Evolutionary conservation across 2,797 vertebrate species (phyloP).

Genomic region (Falco biarmicus): DNA sequence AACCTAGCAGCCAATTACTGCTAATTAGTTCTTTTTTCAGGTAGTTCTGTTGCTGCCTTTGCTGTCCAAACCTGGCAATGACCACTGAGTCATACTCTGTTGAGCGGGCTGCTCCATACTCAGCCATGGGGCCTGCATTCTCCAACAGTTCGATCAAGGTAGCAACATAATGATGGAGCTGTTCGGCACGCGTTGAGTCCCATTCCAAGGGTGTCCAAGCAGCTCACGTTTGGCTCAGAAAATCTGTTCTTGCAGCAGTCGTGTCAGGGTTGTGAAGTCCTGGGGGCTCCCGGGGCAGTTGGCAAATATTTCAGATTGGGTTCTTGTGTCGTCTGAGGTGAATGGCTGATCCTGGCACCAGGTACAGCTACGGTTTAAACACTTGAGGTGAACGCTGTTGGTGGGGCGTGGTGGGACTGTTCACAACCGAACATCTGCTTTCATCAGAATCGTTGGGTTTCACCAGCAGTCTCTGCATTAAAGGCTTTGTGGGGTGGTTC

Average conservation of each 20-base stretch:
- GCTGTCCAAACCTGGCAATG: background rate
- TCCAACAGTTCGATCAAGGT: background rate
- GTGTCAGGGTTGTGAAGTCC: rapidly evolving
- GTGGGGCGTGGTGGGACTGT: background rate
- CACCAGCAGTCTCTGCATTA: background rate
- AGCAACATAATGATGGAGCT: rapidly evolving
- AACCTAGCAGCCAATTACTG: background rate
- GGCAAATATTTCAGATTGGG: background rate
- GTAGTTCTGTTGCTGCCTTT: background rate
- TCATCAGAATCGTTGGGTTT: background rate
- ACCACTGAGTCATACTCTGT: background rate
- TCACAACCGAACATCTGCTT: background rate
- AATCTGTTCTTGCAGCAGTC: background rate
- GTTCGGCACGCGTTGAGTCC: background rate
- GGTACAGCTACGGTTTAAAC: background rate
- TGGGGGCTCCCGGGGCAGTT: background rate
- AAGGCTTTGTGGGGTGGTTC: background rate
- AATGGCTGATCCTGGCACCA: background rate
- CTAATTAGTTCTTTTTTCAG: background rate
- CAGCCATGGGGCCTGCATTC: background rate
- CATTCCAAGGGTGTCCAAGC: background rate
- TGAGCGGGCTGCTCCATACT: background rate
- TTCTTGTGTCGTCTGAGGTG: background rate
- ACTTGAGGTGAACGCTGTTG: background rate
- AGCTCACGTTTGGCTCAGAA: background rate